phyloP scores from a whole-genome alignment of 2,888 invertebrate genomes.

The Oxytorus armatus region DNA sequence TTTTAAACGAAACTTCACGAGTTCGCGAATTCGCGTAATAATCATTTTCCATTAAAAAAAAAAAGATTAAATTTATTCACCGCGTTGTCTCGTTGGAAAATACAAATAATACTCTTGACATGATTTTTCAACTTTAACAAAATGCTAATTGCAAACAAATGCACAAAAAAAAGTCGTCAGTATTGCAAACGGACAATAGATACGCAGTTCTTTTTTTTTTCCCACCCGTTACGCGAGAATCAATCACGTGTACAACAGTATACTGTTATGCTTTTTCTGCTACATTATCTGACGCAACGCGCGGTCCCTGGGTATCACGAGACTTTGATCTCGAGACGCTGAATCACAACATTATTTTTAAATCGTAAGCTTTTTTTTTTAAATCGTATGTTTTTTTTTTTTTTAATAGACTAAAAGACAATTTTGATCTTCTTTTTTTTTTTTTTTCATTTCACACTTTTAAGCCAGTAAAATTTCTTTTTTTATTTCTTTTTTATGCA shows the following conservation, averaged over 20 bases:
- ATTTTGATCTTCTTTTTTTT: too few species aligned
- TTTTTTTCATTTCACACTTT: too few species aligned
- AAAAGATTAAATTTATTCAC: too few species aligned
- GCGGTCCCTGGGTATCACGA: conserved; percentile 29
- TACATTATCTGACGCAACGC: conserved; percentile 33
- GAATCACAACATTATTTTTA: conserved; percentile 31
- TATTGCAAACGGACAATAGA: not conserved
- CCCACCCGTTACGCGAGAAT: conserved; percentile 1
- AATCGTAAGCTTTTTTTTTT: conserved; percentile 14
- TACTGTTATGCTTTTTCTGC: conserved; percentile 7
- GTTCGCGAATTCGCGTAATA: too few species aligned
- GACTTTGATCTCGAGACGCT: conserved; percentile 54
- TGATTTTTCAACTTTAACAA: conserved; percentile 2
- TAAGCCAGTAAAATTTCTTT: too few species aligned
- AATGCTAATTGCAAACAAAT: too few species aligned
- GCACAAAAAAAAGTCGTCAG: not conserved
- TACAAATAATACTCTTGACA: too few species aligned
- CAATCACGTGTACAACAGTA: conserved; percentile 10
- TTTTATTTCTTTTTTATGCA: not conserved
- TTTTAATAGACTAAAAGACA: too few species aligned
- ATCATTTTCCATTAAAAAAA: too few species aligned
- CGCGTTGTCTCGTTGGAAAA: too few species aligned
- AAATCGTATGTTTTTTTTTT: not conserved
- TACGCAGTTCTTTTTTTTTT: conserved; percentile 4
- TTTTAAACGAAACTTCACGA: too few species aligned